Evolutionary conservation across 2,113 vertebrate genomes (phyloP).

Genomic region (Phalacrocorax aristotelis): DNA sequence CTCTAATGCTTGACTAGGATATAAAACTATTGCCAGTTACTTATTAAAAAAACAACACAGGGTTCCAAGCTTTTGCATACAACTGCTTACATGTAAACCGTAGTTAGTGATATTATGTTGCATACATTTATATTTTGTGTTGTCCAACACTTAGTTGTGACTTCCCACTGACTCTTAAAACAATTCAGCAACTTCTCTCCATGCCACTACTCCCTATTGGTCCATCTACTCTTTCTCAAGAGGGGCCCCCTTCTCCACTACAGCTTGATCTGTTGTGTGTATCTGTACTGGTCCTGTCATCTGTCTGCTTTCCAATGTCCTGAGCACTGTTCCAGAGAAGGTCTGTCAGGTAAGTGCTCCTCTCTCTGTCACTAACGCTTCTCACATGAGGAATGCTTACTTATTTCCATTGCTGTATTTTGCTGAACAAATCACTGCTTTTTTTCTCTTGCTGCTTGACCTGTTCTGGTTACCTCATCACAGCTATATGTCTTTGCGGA

Average conservation of each 20-base stretch:
- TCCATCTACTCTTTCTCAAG: background rate
- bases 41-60: conserved; percentile 35
- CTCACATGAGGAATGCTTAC: background rate
- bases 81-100: conserved; percentile 35
- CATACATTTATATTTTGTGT: conserved; percentile 22
- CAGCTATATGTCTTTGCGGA: background rate
- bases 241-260: background rate
- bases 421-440: background rate
- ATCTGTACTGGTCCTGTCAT: background rate
- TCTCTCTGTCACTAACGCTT: background rate
- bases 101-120: conserved; percentile 8
- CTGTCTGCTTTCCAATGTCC: background rate
- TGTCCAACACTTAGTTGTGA: conserved; percentile 17
- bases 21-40: conserved; percentile 52
- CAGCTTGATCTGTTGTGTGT: background rate
- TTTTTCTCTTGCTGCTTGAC: background rate
- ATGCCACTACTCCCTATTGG: background rate
- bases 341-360: background rate
- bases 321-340: background rate
- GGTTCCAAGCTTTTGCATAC: conserved; percentile 39
- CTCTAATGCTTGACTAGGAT: conserved; percentile 19
- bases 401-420: background rate
- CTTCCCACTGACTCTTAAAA: background rate
- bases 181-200: background rate
- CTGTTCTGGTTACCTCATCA: background rate